A percentile compares a stretch with the other conserved stretches of the same genome.
These are phyloP conservation scores for Diarsia brunnea DNA, from an alignment of 2,888 invertebrate genomes.

Conservation along the genomic window DNA sequence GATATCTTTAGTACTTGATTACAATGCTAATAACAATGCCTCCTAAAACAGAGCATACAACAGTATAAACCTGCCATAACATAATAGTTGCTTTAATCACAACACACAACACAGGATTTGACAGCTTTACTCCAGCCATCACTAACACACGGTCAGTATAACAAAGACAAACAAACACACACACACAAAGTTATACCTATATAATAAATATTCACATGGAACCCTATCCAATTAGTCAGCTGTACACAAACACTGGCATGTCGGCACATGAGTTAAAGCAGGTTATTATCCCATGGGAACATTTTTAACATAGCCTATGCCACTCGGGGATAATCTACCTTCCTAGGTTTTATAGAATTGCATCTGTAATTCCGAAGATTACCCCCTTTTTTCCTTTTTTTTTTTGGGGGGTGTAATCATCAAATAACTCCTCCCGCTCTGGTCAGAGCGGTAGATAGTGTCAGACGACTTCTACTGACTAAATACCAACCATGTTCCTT, in stretches of 20 bases:
- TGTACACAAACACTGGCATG: neutral
- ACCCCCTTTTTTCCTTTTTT: no score
- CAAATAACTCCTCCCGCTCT: no score
- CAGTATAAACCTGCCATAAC: neutral
- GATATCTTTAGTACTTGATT: neutral
- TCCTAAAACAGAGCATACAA: neutral
- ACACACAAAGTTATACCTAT: constrained; percentile 7
- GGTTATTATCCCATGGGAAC: neutral
- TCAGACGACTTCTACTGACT: no score
- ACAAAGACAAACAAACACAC: constrained; percentile 11
- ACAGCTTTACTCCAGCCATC: constrained; percentile 1
- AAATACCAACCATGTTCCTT: no score
- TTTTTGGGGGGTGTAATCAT: no score
- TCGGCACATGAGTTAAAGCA: neutral
- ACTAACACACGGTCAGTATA: neutral
- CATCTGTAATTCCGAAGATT: no score
- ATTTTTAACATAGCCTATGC: neutral
- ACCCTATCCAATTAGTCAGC: constrained; percentile 41
- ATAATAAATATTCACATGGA: constrained; percentile 47
- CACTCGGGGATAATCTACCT: neutral
- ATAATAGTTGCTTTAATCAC: neutral
- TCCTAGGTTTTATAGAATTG: no score
- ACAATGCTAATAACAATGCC: neutral
- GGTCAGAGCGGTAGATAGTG: no score
- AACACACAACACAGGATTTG: neutral